Percentiles rank a stretch among this genome's conserved stretches.
Conservation (phyloP, 1,140 invertebrate species). For the Formica selysi region DNA sequence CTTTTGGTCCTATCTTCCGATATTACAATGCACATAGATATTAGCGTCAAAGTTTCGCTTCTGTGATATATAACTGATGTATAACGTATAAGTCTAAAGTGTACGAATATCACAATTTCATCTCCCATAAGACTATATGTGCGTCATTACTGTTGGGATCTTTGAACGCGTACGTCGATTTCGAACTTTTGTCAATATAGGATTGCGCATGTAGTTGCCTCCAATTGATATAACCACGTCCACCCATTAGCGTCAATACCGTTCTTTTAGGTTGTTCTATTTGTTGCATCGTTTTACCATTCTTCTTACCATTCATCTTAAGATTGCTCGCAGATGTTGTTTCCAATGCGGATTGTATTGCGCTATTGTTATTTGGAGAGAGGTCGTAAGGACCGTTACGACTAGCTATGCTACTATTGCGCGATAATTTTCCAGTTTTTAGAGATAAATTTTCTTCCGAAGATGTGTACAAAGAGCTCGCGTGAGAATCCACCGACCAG, state of each 20-base stretch:
- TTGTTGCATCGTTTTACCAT: slow-evolving; percentile 81
- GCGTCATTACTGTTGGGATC: slow-evolving; percentile 92
- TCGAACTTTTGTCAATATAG: slow-evolving; percentile 80
- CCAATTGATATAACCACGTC: slow-evolving; percentile 95
- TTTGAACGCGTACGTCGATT: slow-evolving; percentile 81
- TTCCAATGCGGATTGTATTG: slow-evolving; percentile 62
- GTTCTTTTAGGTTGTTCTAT: slow-evolving; percentile 89
- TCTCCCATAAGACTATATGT: slow-evolving; percentile 96
- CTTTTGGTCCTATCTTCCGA: slow-evolving; percentile 69
- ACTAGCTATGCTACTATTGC: slow-evolving; percentile 91
- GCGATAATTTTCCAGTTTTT: slow-evolving; percentile 89
- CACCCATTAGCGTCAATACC: slow-evolving; percentile 94
- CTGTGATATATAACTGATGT: slow-evolving; percentile 34
- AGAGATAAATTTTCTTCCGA: slow-evolving; percentile 93
- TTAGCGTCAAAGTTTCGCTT: slow-evolving; percentile 46
- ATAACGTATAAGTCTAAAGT: slow-evolving; percentile 43
- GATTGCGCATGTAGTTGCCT: slow-evolving; percentile 86
- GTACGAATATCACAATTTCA: slow-evolving; percentile 91
- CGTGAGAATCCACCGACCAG: slow-evolving; percentile 95
- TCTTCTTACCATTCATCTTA: slow-evolving; percentile 79
- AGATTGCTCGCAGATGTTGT: slow-evolving; percentile 62
- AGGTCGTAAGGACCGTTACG: slow-evolving; percentile 87
- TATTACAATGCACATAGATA: slow-evolving; percentile 16
- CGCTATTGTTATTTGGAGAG: slow-evolving; percentile 62
- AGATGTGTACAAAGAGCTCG: slow-evolving; percentile 92